Base-by-base conservation (phyloP, 2,888 invertebrate species). In the Pantelozetes paolii region DNA sequence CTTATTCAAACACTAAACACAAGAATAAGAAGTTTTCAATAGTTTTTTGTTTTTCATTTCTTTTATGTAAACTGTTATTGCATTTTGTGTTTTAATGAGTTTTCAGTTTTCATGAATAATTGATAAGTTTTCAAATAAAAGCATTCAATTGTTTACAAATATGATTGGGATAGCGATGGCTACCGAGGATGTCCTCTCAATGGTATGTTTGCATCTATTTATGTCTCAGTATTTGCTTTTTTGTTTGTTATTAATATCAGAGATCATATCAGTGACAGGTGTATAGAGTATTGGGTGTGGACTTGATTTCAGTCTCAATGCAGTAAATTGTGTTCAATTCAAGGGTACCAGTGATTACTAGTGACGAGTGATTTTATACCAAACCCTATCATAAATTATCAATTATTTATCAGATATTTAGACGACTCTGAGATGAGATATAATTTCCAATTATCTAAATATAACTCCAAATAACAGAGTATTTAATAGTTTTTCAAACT, bases 111-210 rank as follows among this genome's bases (percentile, higher is more conserved):
- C 15, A 13, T 15, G 15, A 45, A 45, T 45, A 13, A 15, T 45
- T 54, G 8, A 23, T 9, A 9, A 54, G 20, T 54, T 54, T 45
- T 45, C 11, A 15, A 45, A 13, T 15, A 45, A 45, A 18, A 45
- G 11, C 11, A 54, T 8, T 20, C 6, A 23, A 15, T 26, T 54
- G 54, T 20, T 3, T 23, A 28, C 26, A 28, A 59, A 5, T 11
- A 59, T 59, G 59, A 30, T 59, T 59, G 26, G 13, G 18, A 59
- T 59, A 59, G 32, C 32, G 9, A 59, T 59, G 59, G 59, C 59
- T 3, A 59, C 59, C 5, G 59, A 59, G 18, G 59, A 59, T 59
- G 59, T 59, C 59, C 5, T 45, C 15, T 59, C 59, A 23, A 57
- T 30, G 59, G 59, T 59, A 59, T 59, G 59, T 54, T 18, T 54